Conservation (phyloP, 2,797 vertebrate species). For the Schizopygopsis pylzovi region DNA sequence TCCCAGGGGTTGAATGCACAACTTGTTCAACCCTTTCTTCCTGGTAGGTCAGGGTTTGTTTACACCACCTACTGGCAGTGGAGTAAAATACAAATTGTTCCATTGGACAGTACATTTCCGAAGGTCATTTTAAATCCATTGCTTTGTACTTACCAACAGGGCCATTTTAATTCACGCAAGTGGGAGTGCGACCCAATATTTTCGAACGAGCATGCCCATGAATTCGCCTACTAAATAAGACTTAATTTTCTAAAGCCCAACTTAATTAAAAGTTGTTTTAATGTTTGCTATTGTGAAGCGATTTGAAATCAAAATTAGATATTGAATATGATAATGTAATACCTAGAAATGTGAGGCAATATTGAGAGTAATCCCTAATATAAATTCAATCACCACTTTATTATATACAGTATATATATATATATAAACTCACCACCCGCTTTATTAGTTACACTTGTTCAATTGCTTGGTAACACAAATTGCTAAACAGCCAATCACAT, state of each 20-base stretch:
- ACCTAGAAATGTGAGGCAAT: constrained; percentile 62
- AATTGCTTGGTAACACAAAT: too few species aligned
- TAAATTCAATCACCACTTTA: constrained; percentile 58
- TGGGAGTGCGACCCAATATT: background rate
- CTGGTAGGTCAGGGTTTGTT: constrained; percentile 25
- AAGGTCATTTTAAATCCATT: background rate
- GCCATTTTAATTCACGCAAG: background rate
- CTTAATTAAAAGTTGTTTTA: constrained; percentile 53
- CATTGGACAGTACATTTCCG: background rate
- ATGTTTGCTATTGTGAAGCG: constrained; percentile 54
- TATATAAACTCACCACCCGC: background rate
- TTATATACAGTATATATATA: constrained; percentile 23
- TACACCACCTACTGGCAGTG: constrained; percentile 41
- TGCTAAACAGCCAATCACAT: too few species aligned
- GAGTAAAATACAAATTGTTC: background rate
- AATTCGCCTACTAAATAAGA: background rate
- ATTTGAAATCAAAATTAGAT: constrained; percentile 57
- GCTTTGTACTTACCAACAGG: background rate
- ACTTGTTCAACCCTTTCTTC: background rate
- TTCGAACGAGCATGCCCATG: background rate
- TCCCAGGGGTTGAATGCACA: background rate
- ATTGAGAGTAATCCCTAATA: constrained; percentile 62
- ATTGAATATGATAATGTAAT: constrained; percentile 60
- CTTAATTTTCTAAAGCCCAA: constrained; percentile 44
- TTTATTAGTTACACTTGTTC: too few species aligned